Evolutionary conservation across 1,140 invertebrate species (phyloP), one percentile per base, ranked within the genome.

Genomic region (Drosophila nigrodunni): DNA sequence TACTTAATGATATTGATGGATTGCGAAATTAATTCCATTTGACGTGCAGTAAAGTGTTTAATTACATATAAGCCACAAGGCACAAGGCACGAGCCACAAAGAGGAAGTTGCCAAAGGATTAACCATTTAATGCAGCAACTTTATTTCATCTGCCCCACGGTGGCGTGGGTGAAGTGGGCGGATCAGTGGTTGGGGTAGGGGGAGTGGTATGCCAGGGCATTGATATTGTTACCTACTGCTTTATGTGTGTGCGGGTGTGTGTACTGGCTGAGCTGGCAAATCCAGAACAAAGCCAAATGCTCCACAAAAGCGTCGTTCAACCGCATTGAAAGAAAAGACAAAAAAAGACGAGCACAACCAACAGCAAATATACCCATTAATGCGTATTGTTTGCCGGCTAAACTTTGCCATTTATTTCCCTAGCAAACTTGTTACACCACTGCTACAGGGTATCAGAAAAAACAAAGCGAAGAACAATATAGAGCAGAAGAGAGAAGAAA

Each of bases 211-310:
- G 73, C 67, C 60, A 39, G 59, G 68, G 78, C 72, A 77, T 78
- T 78, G 82, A 77, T 62, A 43, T 78, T 67, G 67, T 59, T 70
- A 64, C 77, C 78, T 78, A 57, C 50, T 44, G 49, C 54, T 61
- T 34, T 68, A 39, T 70, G 34, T 49, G 30, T 30, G 39, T 67
- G 25, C 25, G 25, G 25, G 66, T 70, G 34, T 49, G 30, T 30
- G 39, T 67, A 69, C 44, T 54, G 47, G 55, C 58, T 65, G 60
- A 61, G 59, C 67, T 77, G 77, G 44, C 70, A 89, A 88, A 83
- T 80, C 77, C 77, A 74, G 69, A 82, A 88, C 85, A 88, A 88
- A 89, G 80, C 80, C 83, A 88, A 88, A 82, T 72, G 54, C 68
- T 69, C 82, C 78, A 85, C 78, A 86, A 87, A 81, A 61, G 79